Conservation (phyloP, 2,888 invertebrate species). For the Eurytoma californica region DNA sequence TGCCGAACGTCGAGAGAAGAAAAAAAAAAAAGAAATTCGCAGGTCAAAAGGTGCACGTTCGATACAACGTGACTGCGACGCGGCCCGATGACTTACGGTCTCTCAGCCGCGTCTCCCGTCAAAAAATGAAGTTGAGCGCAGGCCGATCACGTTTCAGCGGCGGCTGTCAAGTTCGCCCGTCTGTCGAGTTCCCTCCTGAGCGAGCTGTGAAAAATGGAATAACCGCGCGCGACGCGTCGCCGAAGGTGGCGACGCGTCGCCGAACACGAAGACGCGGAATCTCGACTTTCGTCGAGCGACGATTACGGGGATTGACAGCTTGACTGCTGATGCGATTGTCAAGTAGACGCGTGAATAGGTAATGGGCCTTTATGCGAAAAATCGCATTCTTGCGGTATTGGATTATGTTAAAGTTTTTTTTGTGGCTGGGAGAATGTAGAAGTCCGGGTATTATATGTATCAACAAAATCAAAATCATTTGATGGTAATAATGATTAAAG, state of each 20-base stretch:
- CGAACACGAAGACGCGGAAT: background rate
- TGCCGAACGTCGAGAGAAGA: conserved; percentile 9
- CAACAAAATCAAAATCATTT: too few relatives aligned
- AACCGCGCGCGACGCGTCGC: background rate
- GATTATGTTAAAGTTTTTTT: background rate
- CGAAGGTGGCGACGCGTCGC: too few relatives aligned
- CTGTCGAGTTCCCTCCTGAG: background rate
- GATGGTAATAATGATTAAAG: too few relatives aligned
- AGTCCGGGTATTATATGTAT: too few relatives aligned
- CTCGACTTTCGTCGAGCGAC: background rate
- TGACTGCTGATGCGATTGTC: background rate
- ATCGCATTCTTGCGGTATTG: background rate
- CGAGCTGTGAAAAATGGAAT: conserved; percentile 8
- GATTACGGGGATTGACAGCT: conserved; percentile 32
- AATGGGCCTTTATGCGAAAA: conserved; percentile 5
- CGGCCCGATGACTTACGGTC: conserved; percentile 31
- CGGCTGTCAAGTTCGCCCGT: conserved; percentile 60
- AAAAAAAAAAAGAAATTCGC: conserved; percentile 51
- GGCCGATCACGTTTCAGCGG: conserved; percentile 69
- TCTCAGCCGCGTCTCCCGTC: conserved; percentile 11
- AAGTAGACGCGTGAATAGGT: conserved; percentile 5
- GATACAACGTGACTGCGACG: conserved; percentile 28
- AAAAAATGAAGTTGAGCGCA: conserved; percentile 54
- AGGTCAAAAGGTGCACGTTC: conserved; percentile 37
- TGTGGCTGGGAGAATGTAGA: too few relatives aligned